Percentiles rank a stretch among this genome's conserved stretches.
These are phyloP conservation scores for Streptopelia turtur DNA, from an alignment of 2,797 vertebrate genomes.

Conservation along the genomic window DNA sequence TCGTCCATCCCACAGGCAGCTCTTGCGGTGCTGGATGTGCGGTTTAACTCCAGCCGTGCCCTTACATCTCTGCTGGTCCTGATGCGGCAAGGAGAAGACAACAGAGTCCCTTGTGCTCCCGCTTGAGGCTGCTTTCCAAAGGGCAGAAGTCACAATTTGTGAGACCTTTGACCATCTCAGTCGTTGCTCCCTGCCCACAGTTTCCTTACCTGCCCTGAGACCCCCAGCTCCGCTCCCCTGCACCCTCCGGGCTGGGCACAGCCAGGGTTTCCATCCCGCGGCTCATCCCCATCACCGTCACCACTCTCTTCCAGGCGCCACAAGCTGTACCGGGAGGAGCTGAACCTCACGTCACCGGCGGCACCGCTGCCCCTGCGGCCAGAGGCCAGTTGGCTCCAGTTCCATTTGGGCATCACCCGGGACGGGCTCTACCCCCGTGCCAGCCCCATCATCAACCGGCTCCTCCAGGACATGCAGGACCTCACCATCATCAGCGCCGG, in stretches of 20 bases:
- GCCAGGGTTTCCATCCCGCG: fast-evolving
- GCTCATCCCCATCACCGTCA: neutral
- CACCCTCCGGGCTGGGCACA: neutral
- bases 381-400: conserved; percentile 90
- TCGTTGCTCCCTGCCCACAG: neutral
- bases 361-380: conserved; percentile 72
- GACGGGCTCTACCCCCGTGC: conserved; percentile 86
- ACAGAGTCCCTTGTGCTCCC: neutral
- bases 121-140: neutral
- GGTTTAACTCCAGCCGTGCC: neutral
- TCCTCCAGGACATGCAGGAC: conserved; percentile 84
- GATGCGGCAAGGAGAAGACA: neutral
- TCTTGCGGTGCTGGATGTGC: neutral
- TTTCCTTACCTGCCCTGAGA: neutral
- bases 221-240: neutral
- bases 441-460: conserved; percentile 76
- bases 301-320: conserved; percentile 63
- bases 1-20: neutral
- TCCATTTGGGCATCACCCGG: conserved; percentile 90
- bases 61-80: neutral
- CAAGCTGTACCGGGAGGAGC: conserved; percentile 61
- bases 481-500: conserved; percentile 84
- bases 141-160: neutral
- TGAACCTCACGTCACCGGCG: conserved; percentile 58
- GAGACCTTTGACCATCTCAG: neutral